Percentiles rank a stretch among this genome's conserved stretches.
phyloP scores from a whole-genome alignment of 1,140 invertebrate genomes.

The Lordiphosa mommai region DNA sequence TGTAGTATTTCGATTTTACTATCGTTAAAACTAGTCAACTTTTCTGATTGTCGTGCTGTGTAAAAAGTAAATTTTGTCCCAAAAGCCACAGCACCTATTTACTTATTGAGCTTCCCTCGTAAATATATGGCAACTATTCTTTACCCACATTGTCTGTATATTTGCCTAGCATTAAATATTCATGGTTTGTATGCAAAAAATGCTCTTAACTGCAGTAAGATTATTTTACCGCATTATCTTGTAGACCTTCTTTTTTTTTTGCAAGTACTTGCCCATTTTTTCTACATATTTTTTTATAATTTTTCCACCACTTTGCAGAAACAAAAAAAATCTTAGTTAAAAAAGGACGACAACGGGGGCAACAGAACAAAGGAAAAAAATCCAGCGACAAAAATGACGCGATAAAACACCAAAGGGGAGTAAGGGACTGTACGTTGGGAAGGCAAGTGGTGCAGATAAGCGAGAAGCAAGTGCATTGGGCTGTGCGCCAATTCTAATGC shows the following conservation, averaged over 20 bases:
- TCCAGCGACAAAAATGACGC: slow-evolving; percentile 34
- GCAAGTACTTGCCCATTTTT: slow-evolving; percentile 4
- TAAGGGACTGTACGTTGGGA: not conserved
- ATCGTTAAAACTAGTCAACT: no score
- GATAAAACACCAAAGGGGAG: slow-evolving; percentile 23
- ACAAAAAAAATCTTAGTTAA: slow-evolving; percentile 57
- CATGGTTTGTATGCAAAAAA: slow-evolving; percentile 25
- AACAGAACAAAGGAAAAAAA: slow-evolving; percentile 35
- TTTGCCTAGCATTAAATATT: slow-evolving; percentile 68
- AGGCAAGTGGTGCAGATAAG: slow-evolving; percentile 25
- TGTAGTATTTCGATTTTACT: no score
- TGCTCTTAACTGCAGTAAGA: slow-evolving; percentile 42
- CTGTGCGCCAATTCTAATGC: slow-evolving; percentile 77
- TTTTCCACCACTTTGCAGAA: slow-evolving; percentile 10
- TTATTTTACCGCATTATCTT: slow-evolving; percentile 72
- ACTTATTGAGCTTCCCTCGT: no score
- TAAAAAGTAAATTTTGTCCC: no score
- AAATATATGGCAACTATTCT: no score
- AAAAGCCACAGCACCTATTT: no score
- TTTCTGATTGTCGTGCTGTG: no score
- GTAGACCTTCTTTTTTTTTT: slow-evolving; percentile 36
- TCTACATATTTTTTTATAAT: slow-evolving; percentile 27
- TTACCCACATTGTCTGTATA: slow-evolving; percentile 7
- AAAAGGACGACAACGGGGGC: slow-evolving; percentile 12
- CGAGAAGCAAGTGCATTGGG: slow-evolving; percentile 68